Evolutionary conservation across 2,113 vertebrate species (phyloP), one percentile per base, ranked within the genome.

Genomic region (Spilogale gracilis): DNA sequence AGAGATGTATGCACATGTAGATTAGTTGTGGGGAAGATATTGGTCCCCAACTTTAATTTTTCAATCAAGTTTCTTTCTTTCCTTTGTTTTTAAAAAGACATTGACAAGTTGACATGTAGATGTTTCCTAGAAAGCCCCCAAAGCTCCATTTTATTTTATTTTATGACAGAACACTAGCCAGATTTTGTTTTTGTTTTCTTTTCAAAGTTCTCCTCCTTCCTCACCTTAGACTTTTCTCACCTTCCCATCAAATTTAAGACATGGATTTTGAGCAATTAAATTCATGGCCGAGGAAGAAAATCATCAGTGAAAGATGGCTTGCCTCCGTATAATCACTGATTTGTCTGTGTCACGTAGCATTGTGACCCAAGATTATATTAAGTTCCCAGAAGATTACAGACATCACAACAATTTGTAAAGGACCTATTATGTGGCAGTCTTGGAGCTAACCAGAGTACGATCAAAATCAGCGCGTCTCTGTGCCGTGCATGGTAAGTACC

Each of bases 71-170:
- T 96, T 82, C 69, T 50, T 63, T 80, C 10, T 82, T 87, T 82
- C 23, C 25, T 90, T 90, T 84, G 13, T 63, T 71, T 96, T 94
- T 27, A 65, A 92, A 95, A 88, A 93, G 11, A 50, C 14, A 48
- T 89, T 38, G 50, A 65, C 8, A 69, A 13, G 5, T 18, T 73
- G 48, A 65, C 11, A 21, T 20, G 61, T 92, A 50, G 30, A 74
- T 87, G 14, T 95, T 94, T 89, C 48, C 18, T n/a, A 38, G 30
- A 30, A 74, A n/a, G 38, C 50, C 91, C 38, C 38, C 79, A 61
- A 80, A 58, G 32, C 27, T 43, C 74, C 61, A n/a, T 61, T 82
- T 73, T 38, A 38, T 38, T 38, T 74, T 1, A 1, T 74, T 91
- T 89, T 85, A 94, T 20, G 83, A 56, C 14, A 93, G 45, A 81